These are phyloP conservation scores for Iselma pallidipennis DNA, from an alignment of 2,888 invertebrate genomes.

Conservation along the genomic window DNA sequence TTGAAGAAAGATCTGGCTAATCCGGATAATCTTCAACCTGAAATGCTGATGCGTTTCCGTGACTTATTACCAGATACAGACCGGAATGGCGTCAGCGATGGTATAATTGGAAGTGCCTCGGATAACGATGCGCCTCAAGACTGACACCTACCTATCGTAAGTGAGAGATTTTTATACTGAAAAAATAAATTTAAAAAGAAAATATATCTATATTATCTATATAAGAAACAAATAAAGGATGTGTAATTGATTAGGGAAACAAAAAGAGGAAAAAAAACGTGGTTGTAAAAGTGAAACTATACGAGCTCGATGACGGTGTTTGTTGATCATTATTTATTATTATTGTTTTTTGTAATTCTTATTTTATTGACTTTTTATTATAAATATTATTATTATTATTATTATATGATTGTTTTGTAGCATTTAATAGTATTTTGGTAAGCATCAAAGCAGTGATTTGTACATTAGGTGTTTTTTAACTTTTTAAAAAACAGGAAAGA, in stretches of 20 bases:
- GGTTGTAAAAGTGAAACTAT: slow-evolving; percentile 44
- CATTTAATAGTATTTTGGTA: slow-evolving; percentile 45
- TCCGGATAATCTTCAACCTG: slow-evolving; percentile 55
- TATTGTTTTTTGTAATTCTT: slow-evolving; percentile 21
- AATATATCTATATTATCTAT: slow-evolving; percentile 30
- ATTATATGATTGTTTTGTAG: slow-evolving; percentile 29
- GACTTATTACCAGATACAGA: slow-evolving; percentile 47
- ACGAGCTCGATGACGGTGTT: slow-evolving; percentile 55
- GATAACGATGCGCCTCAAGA: slow-evolving; percentile 56
- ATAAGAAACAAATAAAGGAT: slow-evolving; percentile 9
- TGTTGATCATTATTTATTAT: slow-evolving; percentile 54
- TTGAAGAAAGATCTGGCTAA: slow-evolving; percentile 55
- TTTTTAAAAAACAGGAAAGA: slow-evolving; percentile 33
- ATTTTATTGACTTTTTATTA: too few species aligned
- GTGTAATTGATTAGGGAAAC: slow-evolving; percentile 14
- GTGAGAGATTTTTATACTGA: slow-evolving; percentile 53
- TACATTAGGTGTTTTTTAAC: slow-evolving; percentile 50
- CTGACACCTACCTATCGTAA: slow-evolving; percentile 54
- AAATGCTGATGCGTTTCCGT: slow-evolving; percentile 55
- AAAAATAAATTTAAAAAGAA: slow-evolving; percentile 27
- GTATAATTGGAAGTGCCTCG: slow-evolving; percentile 53
- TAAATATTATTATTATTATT: slow-evolving; percentile 11
- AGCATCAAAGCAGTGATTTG: slow-evolving; percentile 54
- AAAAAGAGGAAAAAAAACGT: slow-evolving; percentile 6
- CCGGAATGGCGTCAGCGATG: slow-evolving; percentile 48